These are phyloP conservation scores for Hanleya hanleyi DNA, from an alignment of 2,888 invertebrate species.

Conservation along the genomic window DNA sequence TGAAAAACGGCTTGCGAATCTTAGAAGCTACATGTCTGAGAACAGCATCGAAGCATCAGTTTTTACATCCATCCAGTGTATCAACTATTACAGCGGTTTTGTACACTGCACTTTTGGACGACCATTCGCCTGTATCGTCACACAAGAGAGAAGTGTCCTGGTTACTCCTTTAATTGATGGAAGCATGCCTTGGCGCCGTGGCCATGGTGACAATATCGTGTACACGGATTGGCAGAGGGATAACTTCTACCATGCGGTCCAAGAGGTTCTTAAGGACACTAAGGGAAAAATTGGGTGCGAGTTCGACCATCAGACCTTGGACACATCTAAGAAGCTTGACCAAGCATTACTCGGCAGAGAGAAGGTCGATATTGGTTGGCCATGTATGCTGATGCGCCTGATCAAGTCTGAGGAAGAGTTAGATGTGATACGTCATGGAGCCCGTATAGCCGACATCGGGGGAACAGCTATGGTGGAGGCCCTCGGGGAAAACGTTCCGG, in stretches of 20 bases:
- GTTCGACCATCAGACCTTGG: slow-evolving; percentile 32
- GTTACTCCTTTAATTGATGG: too few relatives aligned
- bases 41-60: too few relatives aligned
- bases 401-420: slow-evolving; percentile 28
- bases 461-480: slow-evolving; percentile 28
- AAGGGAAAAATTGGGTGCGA: slow-evolving; percentile 24
- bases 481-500: slow-evolving; percentile 25
- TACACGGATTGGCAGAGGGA: too few relatives aligned
- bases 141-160: too few relatives aligned
- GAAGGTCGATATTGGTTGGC: slow-evolving; percentile 25
- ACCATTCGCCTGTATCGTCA: too few relatives aligned
- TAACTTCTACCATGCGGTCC: slow-evolving; percentile 25
- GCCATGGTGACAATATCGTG: too few relatives aligned
- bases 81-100: too few relatives aligned
- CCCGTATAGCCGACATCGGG: slow-evolving; percentile 18
- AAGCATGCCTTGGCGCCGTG: too few relatives aligned
- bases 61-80: too few relatives aligned
- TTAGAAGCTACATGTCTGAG: too few relatives aligned
- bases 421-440: neutral
- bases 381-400: slow-evolving; percentile 29
- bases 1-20: too few relatives aligned
- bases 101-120: too few relatives aligned
- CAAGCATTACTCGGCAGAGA: neutral
- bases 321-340: slow-evolving; percentile 21
- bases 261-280: neutral